These are phyloP conservation scores for Hephaestus fuliginosus DNA, from an alignment of 2,797 vertebrate genomes.

Conservation along the genomic window DNA sequence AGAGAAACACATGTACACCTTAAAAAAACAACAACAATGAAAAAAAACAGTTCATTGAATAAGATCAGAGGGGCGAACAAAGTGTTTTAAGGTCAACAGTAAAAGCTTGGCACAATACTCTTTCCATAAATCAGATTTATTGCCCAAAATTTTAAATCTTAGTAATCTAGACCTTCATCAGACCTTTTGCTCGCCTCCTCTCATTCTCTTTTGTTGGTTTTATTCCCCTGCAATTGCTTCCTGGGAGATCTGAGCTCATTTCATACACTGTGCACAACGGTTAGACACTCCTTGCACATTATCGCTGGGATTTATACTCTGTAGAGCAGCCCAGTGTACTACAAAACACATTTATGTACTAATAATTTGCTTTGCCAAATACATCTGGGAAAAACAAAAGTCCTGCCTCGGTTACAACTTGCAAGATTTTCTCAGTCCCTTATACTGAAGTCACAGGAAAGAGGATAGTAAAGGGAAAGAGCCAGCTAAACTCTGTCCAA, in stretches of 20 bases:
- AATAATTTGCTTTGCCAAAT: conserved; percentile 41
- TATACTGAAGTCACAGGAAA: background rate
- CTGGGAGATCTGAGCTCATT: conserved; percentile 48
- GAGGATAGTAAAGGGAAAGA: background rate
- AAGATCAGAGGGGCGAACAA: conserved; percentile 5
- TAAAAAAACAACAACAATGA: background rate
- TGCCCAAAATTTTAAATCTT: conserved; percentile 43
- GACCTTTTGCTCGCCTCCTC: conserved; percentile 20
- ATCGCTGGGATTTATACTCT: conserved; percentile 41
- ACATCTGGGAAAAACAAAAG: background rate
- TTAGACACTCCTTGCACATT: conserved; percentile 27
- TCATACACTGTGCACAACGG: conserved; percentile 33
- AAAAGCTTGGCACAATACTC: conserved; percentile 44
- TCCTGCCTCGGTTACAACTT: background rate
- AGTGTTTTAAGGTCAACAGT: conserved; percentile 49
- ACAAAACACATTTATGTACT: conserved; percentile 30
- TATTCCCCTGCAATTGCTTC: conserved; percentile 31
- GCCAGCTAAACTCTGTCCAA: background rate
- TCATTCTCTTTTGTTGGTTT: conserved; percentile 39
- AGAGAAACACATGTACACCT: conserved; percentile 20
- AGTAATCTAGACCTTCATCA: conserved; percentile 36
- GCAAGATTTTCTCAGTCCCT: background rate
- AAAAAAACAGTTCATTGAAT: conserved; percentile 20
- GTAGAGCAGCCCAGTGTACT: conserved; percentile 3
- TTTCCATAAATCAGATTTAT: conserved; percentile 40